Conservation (phyloP, 1,140 invertebrate genomes). For the Chironomus tepperi region DNA sequence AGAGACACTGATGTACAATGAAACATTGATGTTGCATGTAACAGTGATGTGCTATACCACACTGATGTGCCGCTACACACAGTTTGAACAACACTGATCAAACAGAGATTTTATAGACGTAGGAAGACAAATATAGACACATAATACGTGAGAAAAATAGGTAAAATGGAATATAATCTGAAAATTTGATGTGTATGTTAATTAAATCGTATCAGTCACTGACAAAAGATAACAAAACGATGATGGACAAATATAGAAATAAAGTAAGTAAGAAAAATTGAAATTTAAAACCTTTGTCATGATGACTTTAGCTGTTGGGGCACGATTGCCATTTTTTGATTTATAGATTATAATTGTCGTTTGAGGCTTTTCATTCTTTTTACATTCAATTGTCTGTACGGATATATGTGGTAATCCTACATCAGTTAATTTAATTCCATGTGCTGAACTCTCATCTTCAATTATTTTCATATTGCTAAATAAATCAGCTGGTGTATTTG, state of each 20-base stretch:
- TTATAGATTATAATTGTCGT: constrained; percentile 16
- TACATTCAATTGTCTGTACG: constrained; percentile 17
- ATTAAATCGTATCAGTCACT: constrained; percentile 8
- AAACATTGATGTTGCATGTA: too few relatives aligned
- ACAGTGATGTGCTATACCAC: too few relatives aligned
- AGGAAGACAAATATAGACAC: constrained; percentile 3
- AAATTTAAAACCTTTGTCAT: constrained; percentile 18
- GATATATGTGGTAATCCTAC: constrained; percentile 3
- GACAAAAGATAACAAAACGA: constrained; percentile 4
- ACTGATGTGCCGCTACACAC: too few relatives aligned
- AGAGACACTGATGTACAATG: too few relatives aligned
- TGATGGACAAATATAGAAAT: not conserved
- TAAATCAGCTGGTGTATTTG: not conserved
- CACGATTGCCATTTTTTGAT: constrained; percentile 1
- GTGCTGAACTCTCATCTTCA: not conserved
- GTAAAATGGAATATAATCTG: not conserved
- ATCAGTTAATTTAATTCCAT: constrained; percentile 16
- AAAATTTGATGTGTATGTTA: not conserved
- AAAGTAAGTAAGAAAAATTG: not conserved
- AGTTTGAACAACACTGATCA: too few relatives aligned
- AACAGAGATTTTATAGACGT: not conserved
- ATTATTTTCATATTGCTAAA: not conserved
- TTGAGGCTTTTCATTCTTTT: not conserved
- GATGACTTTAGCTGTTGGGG: constrained; percentile 4
- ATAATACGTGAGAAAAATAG: not conserved